These are phyloP conservation scores for Acrobeloides nanus DNA, from an alignment of 2,888 invertebrate species.

Conservation along the genomic window DNA sequence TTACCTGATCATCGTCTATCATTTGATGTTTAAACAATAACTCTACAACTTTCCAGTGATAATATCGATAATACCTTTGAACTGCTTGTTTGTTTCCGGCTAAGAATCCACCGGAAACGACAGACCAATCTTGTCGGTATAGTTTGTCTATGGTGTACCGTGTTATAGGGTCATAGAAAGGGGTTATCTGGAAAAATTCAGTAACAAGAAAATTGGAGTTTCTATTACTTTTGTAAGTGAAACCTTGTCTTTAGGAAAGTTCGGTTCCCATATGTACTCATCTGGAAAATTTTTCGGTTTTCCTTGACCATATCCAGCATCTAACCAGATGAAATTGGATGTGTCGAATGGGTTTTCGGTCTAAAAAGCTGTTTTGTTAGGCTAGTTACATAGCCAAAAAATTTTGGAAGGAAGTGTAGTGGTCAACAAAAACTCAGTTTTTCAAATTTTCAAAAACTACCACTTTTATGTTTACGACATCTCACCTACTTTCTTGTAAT, in stretches of 20 bases:
- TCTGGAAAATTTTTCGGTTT: slow-evolving; percentile 21
- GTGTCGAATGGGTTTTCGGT: slow-evolving; percentile 47
- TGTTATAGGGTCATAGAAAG: slow-evolving; percentile 15
- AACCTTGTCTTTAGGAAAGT: slow-evolving; percentile 17
- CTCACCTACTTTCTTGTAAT: too few species aligned
- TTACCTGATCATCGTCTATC: slow-evolving; percentile 54
- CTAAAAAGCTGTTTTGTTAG: too few species aligned
- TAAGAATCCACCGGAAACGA: slow-evolving; percentile 22
- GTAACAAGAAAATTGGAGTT: neutral
- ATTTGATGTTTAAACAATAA: slow-evolving; percentile 18
- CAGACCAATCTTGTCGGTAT: slow-evolving; percentile 42
- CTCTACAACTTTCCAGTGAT: slow-evolving; percentile 25
- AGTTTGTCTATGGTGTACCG: slow-evolving; percentile 38
- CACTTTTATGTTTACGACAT: too few species aligned
- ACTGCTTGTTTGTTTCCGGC: slow-evolving; percentile 22
- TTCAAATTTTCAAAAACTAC: too few species aligned
- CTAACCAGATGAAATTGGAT: slow-evolving; percentile 53
- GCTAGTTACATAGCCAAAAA: too few species aligned
- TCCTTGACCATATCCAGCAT: slow-evolving; percentile 54
- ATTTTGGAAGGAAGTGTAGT: too few species aligned
- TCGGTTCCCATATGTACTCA: slow-evolving; percentile 23
- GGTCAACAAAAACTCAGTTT: too few species aligned
- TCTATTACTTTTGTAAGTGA: slow-evolving; percentile 27
- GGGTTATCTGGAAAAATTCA: slow-evolving; percentile 21
- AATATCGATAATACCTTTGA: slow-evolving; percentile 25